These are phyloP conservation scores for Pangasius djambal DNA, from an alignment of 2,797 vertebrate genomes.

Conservation along the genomic window DNA sequence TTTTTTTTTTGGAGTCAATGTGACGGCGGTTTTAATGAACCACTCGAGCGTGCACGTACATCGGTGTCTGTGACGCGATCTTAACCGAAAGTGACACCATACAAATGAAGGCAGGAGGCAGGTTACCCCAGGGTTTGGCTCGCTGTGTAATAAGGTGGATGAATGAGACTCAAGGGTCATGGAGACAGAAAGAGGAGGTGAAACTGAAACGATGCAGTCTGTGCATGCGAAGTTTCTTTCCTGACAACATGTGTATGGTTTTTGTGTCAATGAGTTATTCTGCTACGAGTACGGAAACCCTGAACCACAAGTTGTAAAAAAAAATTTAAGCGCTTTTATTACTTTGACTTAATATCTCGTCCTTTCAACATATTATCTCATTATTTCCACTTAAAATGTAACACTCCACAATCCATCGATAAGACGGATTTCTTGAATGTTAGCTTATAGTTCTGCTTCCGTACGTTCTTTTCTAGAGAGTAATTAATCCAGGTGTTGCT, in stretches of 20 bases:
- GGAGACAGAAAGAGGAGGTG: neutral
- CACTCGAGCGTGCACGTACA: constrained; percentile 15
- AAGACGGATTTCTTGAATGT: neutral
- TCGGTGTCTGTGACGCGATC: constrained; percentile 20
- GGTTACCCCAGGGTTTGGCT: constrained; percentile 17
- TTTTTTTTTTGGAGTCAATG: constrained; percentile 1
- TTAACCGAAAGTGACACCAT: constrained; percentile 52
- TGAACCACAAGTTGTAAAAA: neutral
- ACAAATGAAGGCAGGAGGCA: constrained; percentile 45
- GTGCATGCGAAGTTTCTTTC: neutral
- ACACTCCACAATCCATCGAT: neutral
- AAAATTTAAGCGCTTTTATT: neutral
- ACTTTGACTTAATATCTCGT: neutral
- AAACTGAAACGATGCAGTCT: neutral
- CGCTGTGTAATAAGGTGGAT: constrained; percentile 20
- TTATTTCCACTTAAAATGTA: no score
- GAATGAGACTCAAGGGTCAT: constrained; percentile 26
- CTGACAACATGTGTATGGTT: neutral
- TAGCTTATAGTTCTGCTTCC: neutral
- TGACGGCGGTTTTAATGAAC: constrained; percentile 48
- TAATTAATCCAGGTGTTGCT: neutral
- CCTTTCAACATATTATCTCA: neutral
- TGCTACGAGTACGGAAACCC: neutral
- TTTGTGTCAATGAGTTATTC: neutral
- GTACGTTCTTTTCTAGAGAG: neutral